Evolutionary conservation across 2,888 invertebrate species (phyloP).

Genomic region (Chloroclystis v-ata): DNA sequence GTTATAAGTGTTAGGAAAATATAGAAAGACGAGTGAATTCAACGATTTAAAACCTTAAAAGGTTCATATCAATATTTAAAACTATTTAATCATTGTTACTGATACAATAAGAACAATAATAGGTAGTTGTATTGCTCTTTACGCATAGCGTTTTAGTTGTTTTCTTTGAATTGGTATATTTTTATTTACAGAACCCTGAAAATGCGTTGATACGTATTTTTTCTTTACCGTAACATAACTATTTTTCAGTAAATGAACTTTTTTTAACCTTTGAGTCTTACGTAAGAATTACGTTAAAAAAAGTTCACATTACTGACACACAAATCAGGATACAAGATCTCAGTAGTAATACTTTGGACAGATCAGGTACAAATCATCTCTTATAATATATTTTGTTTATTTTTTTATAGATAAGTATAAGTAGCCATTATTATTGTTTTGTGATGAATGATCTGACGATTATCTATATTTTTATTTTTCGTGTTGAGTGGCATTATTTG

Average conservation of each 20-base stretch:
- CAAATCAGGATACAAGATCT: slow-evolving; percentile 21
- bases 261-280: too few species aligned
- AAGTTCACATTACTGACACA: neutral
- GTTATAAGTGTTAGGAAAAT: slow-evolving; percentile 53
- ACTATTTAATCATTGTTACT: slow-evolving; percentile 72
- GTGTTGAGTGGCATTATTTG: slow-evolving; percentile 33
- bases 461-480: slow-evolving; percentile 34
- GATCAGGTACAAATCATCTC: slow-evolving; percentile 27
- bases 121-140: slow-evolving; percentile 68
- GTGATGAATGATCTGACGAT: slow-evolving; percentile 48
- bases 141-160: slow-evolving; percentile 67
- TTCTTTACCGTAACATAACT: too few species aligned
- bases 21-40: slow-evolving; percentile 56
- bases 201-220: neutral
- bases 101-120: slow-evolving; percentile 72
- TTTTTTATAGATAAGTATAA: too few species aligned
- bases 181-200: slow-evolving; percentile 5
- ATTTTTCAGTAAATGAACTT: too few species aligned
- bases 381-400: slow-evolving; percentile 29
- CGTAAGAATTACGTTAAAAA: neutral
- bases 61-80: slow-evolving; percentile 77
- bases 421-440: slow-evolving; percentile 28
- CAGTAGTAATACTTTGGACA: slow-evolving; percentile 20
- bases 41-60: slow-evolving; percentile 71
- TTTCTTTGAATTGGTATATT: slow-evolving; percentile 17